Percentiles rank a stretch among this genome's conserved stretches.
Evolutionary conservation across 2,888 invertebrate genomes (phyloP).

Genomic region (Drosophila mimetica): DNA sequence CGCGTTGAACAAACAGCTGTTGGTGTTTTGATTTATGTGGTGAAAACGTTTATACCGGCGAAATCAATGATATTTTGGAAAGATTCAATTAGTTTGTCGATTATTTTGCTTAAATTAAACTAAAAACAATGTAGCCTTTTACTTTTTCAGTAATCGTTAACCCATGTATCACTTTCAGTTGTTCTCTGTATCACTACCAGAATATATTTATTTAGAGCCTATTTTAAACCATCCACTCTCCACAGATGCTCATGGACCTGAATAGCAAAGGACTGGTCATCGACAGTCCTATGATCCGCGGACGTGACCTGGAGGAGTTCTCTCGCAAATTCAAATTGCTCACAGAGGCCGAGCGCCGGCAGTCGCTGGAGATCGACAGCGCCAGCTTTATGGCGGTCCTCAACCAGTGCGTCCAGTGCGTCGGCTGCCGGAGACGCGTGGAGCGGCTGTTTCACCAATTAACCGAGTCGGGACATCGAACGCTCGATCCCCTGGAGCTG

Average conservation of each 20-base stretch:
- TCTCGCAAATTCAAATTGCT: constrained; percentile 92
- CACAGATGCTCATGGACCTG: constrained; percentile 96
- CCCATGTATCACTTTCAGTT: too few species aligned
- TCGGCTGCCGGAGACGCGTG: constrained; percentile 96
- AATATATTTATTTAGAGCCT: too few species aligned
- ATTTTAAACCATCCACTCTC: too few species aligned
- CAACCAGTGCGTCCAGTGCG: constrained; percentile 96
- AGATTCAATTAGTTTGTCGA: too few species aligned
- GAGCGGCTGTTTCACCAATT: constrained; percentile 95
- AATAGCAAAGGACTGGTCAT: constrained; percentile 93
- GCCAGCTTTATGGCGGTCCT: constrained; percentile 93
- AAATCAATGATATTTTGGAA: too few species aligned
- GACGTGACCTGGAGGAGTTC: constrained; percentile 94
- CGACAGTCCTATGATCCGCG: constrained; percentile 91
- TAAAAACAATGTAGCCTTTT: too few species aligned
- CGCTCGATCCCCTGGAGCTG: constrained; percentile 93
- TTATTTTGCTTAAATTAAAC: too few species aligned
- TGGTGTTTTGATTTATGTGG: neutral
- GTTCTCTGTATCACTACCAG: too few species aligned
- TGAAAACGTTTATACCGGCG: too few species aligned
- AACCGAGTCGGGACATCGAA: constrained; percentile 92
- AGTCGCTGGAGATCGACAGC: constrained; percentile 92
- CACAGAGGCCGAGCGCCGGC: constrained; percentile 90
- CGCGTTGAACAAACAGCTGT: neutral
- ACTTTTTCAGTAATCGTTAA: too few species aligned